Conservation (phyloP, 2,888 invertebrate species). For the Drosophila prolongata region DNA sequence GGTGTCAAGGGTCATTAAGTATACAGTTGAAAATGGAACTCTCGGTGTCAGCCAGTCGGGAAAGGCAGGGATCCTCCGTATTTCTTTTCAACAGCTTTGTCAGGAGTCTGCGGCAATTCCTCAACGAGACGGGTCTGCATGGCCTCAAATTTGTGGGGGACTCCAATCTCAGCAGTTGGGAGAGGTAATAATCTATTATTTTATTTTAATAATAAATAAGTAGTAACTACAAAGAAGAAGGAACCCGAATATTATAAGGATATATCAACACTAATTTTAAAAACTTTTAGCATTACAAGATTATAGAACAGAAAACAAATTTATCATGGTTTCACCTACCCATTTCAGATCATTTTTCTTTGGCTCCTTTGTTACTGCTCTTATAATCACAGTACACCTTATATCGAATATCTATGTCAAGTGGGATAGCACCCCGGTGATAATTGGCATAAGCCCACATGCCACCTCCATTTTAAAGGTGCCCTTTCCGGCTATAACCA, state of each 20-base stretch:
- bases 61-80: constrained; percentile 11
- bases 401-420: constrained; percentile 90
- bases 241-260: too few relatives aligned
- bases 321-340: too few relatives aligned
- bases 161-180: constrained; percentile 65
- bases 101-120: constrained; percentile 58
- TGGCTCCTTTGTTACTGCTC: constrained; percentile 87
- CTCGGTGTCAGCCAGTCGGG: constrained; percentile 5
- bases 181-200: constrained; percentile 54
- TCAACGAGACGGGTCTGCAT: constrained; percentile 74
- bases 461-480: constrained; percentile 88
- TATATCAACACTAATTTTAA: too few relatives aligned
- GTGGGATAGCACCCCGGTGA: constrained; percentile 90
- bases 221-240: too few relatives aligned
- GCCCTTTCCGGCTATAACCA: constrained; percentile 93
- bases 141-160: constrained; percentile 78
- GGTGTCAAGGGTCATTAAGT: constrained; percentile 5
- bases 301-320: too few relatives aligned
- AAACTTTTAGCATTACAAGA: too few relatives aligned
- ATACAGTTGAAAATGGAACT: constrained; percentile 34
- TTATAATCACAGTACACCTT: constrained; percentile 86
- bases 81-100: constrained; percentile 49
- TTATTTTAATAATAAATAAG: too few relatives aligned
- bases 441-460: constrained; percentile 90
- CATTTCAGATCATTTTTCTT: constrained; percentile 89